A percentile compares a stretch with the other conserved stretches of the same genome.
Evolutionary conservation across 2,888 invertebrate species (phyloP).

Genomic region (Nudaria mundana): DNA sequence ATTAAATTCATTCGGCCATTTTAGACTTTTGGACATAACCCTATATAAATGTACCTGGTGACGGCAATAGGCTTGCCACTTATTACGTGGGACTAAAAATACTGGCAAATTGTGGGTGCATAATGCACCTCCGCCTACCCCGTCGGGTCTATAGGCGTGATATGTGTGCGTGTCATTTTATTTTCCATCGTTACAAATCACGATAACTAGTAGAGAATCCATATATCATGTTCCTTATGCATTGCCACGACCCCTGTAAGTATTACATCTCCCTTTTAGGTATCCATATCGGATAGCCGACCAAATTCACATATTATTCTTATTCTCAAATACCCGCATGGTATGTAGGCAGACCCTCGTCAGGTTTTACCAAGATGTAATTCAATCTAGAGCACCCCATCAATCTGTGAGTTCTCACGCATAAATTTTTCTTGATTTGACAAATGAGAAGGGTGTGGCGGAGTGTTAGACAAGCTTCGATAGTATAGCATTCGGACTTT

Average conservation of each 20-base stretch:
- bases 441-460: conserved; percentile 78
- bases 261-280: conserved; percentile 31
- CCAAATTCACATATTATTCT: conserved; percentile 67
- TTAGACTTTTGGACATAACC: no score
- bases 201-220: conserved; percentile 4
- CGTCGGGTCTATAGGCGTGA: no score
- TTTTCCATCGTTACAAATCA: conserved; percentile 1
- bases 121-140: no score
- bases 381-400: conserved; percentile 79
- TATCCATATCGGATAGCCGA: conserved; percentile 55
- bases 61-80: no score
- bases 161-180: no score
- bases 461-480: conserved; percentile 53
- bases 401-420: conserved; percentile 79
- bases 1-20: no score
- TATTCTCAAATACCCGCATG: conserved; percentile 62
- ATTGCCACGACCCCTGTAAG: conserved; percentile 20
- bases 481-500: conserved; percentile 46
- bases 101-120: no score
- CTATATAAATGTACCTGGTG: no score
- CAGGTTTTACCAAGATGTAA: conserved; percentile 75
- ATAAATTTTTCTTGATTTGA: conserved; percentile 81
- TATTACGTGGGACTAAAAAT: no score
- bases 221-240: conserved; percentile 19
- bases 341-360: conserved; percentile 76